Evolutionary conservation across 2,797 vertebrate genomes (phyloP).

Genomic region (Cynopterus sphinx): DNA sequence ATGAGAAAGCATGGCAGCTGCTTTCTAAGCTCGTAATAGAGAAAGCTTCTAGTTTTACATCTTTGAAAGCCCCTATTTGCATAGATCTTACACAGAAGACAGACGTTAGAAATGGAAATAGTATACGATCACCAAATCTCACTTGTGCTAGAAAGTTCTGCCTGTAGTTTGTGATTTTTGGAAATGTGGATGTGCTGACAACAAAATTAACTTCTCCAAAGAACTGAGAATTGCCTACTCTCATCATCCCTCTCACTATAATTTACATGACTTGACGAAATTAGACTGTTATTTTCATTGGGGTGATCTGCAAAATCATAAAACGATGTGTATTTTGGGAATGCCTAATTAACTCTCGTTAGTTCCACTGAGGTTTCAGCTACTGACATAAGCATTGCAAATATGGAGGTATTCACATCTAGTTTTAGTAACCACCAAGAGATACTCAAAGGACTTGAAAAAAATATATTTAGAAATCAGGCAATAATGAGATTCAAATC

Average conservation of each 20-base stretch:
- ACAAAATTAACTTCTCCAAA: conserved; percentile 66
- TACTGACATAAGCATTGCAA: conserved; percentile 15
- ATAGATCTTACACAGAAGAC: conserved; percentile 62
- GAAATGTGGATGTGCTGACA: conserved; percentile 57
- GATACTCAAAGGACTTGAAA: conserved; percentile 7
- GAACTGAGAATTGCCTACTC: conserved; percentile 47
- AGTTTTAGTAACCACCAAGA: conserved; percentile 36
- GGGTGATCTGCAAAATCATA: conserved; percentile 72
- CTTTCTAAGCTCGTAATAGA: conserved; percentile 32
- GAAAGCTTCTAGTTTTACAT: conserved; percentile 49
- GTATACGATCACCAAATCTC: conserved; percentile 58
- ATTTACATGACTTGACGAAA: conserved; percentile 76
- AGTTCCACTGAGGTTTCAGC: conserved; percentile 59
- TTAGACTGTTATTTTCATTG: conserved; percentile 68
- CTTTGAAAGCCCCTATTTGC: conserved; percentile 63
- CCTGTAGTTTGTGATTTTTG: conserved; percentile 67
- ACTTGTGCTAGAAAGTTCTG: conserved; percentile 44
- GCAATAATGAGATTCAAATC: conserved; percentile 28
- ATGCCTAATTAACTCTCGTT: conserved; percentile 73
- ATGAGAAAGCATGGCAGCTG: conserved; percentile 58
- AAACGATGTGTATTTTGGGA: conserved; percentile 76
- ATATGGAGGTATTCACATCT: conserved; percentile 47
- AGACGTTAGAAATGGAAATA: conserved; percentile 52
- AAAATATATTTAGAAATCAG: conserved; percentile 61
- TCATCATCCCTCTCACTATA: conserved; percentile 52